Evolutionary conservation across 2,888 invertebrate genomes (phyloP), one percentile per base, ranked within the genome.

Genomic region (Drosophila kokeensis): DNA sequence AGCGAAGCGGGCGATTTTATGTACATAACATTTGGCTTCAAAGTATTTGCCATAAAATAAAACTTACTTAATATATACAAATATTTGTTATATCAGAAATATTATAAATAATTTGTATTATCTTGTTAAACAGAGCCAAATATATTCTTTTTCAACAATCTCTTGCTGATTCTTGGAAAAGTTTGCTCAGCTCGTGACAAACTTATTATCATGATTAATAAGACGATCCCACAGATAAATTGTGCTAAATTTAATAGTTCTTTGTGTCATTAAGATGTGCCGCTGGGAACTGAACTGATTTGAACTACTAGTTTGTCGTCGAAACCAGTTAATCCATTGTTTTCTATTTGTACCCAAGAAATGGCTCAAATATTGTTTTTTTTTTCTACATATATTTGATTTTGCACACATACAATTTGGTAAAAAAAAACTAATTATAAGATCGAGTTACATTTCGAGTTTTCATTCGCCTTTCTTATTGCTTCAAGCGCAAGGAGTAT

Each of bases 201-300:
- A 72, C 68, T 29, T 61, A 72, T 76, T 76, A 72, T 45, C 62
- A 67, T 60, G 38, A 60, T 52, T 57, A 45, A 71, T 66, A 55
- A 52, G 24, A 24, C 24, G 15, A 45, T 45, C 15, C 45, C 29
- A n/a, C 32, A 32, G 27, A 70, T 62, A 52, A 61, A 50, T 60
- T 42, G 66, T 71, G 76, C 52, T 76, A 67, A 63, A 61, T 61
- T 68, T 64, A 27, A 59, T 50, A 55, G 61, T 49, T 64, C 21
- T 57, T 42, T 40, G 24, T 11, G n/a, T 72, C 27, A 29, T 63
- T 67, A 76, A 59, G 32, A 66, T 30, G 40, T 40, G 21, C n/a
- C 50, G 42, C 63, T 72, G 63, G 54, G 67, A 72, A 76, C 72
- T 49, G 45, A 72, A 57, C 53, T 61, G 62, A 76, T 67, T 63